These are phyloP conservation scores for Dascillus cervinus DNA, from an alignment of 2,888 invertebrate genomes.

Conservation along the genomic window DNA sequence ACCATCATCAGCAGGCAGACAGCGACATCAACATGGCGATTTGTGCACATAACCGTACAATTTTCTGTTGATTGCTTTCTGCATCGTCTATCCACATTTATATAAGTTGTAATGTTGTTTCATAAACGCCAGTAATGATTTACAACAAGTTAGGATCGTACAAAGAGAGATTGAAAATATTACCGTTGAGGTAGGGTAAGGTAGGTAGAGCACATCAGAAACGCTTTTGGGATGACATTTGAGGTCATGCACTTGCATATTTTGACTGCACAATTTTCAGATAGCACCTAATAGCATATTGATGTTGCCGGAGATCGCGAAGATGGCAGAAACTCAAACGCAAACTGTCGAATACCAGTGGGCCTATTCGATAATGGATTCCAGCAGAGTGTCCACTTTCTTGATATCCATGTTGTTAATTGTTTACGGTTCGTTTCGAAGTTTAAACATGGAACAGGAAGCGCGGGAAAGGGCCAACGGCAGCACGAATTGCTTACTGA, in stretches of 20 bases:
- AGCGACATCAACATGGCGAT: slow-evolving; percentile 31
- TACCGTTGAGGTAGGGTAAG: slow-evolving; percentile 4
- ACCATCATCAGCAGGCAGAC: slow-evolving; percentile 1
- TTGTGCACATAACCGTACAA: slow-evolving; percentile 24
- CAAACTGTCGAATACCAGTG: slow-evolving; percentile 59
- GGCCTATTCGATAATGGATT: slow-evolving; percentile 96
- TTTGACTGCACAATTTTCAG: slow-evolving; percentile 13
- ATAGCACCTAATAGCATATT: no score
- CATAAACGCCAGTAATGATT: slow-evolving; percentile 28
- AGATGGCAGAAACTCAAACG: slow-evolving; percentile 18
- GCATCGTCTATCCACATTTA: slow-evolving; percentile 19
- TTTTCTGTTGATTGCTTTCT: no score
- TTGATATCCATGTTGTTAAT: slow-evolving; percentile 95
- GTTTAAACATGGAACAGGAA: slow-evolving; percentile 93
- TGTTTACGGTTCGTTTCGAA: slow-evolving; percentile 95
- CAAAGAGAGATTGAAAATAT: slow-evolving; percentile 9
- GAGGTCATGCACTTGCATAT: slow-evolving; percentile 19
- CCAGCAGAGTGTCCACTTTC: slow-evolving; percentile 93
- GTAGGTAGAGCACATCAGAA: neutral
- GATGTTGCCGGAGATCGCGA: no score
- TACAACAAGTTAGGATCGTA: slow-evolving; percentile 17
- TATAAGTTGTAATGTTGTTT: slow-evolving; percentile 19
- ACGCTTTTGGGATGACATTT: slow-evolving; percentile 5
- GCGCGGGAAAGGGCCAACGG: slow-evolving; percentile 64
- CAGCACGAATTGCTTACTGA: slow-evolving; percentile 36